Evolutionary conservation across 2,888 invertebrate species (phyloP).

Genomic region (Oxytorus armatus): DNA sequence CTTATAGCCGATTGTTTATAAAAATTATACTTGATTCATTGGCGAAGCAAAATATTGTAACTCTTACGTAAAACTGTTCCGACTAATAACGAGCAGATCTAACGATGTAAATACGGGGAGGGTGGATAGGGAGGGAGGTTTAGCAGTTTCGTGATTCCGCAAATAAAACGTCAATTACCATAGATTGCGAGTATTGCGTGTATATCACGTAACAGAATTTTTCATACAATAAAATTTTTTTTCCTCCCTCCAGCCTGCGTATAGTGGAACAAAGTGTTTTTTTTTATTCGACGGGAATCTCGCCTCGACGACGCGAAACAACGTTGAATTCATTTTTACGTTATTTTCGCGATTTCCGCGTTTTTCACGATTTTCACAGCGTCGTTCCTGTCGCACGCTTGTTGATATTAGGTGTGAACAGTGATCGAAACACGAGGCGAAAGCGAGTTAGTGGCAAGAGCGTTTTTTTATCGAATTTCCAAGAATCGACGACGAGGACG

Average conservation of each 20-base stretch:
- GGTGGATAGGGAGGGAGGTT: too few species aligned
- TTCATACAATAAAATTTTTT: too few species aligned
- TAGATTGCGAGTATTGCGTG: too few species aligned
- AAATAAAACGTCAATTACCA: not conserved
- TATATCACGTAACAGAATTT: too few species aligned
- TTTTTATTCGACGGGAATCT: too few species aligned
- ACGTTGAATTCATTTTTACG: constrained; percentile 46
- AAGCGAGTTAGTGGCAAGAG: constrained; percentile 56
- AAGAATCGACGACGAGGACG: constrained; percentile 45
- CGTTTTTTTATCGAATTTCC: constrained; percentile 62
- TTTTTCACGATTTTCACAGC: too few species aligned
- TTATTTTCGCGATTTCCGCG: constrained; percentile 27
- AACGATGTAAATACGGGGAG: not conserved
- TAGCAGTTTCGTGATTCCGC: not conserved
- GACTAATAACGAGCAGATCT: not conserved
- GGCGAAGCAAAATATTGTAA: not conserved
- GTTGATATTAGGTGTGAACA: constrained; percentile 37
- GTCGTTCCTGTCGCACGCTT: constrained; percentile 10
- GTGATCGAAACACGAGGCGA: not conserved
- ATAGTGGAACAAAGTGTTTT: too few species aligned
- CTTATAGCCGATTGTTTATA: too few species aligned
- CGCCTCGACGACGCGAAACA: constrained; percentile 4
- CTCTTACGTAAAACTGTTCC: not conserved
- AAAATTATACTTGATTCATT: too few species aligned
- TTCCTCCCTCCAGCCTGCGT: too few species aligned